Conservation (phyloP, 1,140 invertebrate genomes). For the Drosophila albomicans region DNA sequence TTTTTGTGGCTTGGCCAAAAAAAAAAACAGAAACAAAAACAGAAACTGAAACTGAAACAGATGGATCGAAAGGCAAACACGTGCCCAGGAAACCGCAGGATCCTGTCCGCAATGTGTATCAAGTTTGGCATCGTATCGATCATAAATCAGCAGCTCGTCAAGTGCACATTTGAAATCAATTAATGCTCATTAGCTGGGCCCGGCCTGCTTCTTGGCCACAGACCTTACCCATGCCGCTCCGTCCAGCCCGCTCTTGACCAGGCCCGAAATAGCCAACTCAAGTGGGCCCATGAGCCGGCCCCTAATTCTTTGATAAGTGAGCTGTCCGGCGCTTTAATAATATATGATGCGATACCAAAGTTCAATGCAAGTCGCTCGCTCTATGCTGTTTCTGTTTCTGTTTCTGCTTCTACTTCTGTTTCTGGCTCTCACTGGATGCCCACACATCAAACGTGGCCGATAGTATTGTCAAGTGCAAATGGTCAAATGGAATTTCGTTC, state of each 20-base stretch:
- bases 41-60: not conserved
- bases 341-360: constrained; percentile 75
- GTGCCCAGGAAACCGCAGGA: constrained; percentile 71
- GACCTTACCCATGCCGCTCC: not conserved
- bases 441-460: constrained; percentile 44
- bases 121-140: constrained; percentile 11
- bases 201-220: not conserved
- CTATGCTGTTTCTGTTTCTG: not conserved
- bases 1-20: constrained; percentile 36
- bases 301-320: constrained; percentile 50
- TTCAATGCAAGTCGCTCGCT: constrained; percentile 52
- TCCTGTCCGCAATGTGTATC: constrained; percentile 55
- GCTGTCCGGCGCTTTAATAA: constrained; percentile 52
- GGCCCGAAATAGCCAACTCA: constrained; percentile 41
- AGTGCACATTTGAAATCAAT: constrained; percentile 60
- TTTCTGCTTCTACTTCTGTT: constrained; percentile 8
- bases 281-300: constrained; percentile 29
- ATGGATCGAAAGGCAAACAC: constrained; percentile 32
- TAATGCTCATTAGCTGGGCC: constrained; percentile 66
- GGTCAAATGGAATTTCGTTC: constrained; percentile 56
- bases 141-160: constrained; percentile 45
- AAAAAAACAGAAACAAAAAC: not conserved
- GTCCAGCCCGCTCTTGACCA: not conserved
- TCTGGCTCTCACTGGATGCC: constrained; percentile 21
- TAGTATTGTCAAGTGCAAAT: constrained; percentile 53